Conservation (phyloP, 2,888 invertebrate genomes). For the Ceriagrion tenellum region DNA sequence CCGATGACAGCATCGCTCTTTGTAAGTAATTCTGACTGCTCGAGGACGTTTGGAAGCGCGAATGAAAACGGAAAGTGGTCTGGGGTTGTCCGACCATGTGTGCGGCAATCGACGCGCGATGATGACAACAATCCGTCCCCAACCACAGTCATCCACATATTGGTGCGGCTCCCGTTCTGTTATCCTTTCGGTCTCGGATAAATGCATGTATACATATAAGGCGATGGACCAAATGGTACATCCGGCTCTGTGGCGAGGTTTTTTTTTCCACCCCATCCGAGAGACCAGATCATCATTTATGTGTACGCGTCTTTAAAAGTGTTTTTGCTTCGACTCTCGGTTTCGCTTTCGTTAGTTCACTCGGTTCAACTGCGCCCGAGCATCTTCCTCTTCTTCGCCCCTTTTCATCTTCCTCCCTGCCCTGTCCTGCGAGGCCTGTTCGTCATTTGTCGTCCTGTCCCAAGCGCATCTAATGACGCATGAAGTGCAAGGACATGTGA, state of each 20-base stretch:
- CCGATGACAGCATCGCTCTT: background rate
- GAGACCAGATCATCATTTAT: slow-evolving; percentile 50
- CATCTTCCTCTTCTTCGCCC: background rate
- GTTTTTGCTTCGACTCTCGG: slow-evolving; percentile 49
- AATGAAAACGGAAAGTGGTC: background rate
- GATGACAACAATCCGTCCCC: slow-evolving; percentile 8
- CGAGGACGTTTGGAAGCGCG: background rate
- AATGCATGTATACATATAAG: background rate
- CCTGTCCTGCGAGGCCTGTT: slow-evolving; percentile 25
- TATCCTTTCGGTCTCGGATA: background rate
- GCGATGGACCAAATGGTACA: slow-evolving; percentile 34
- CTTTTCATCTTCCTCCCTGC: no score
- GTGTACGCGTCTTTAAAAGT: background rate
- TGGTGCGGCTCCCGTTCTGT: background rate
- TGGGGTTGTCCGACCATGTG: background rate
- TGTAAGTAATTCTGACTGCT: background rate
- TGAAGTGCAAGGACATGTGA: background rate
- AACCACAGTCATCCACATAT: background rate
- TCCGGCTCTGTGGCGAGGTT: slow-evolving; percentile 32
- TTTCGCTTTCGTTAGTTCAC: slow-evolving; percentile 30
- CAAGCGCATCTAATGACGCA: slow-evolving; percentile 41
- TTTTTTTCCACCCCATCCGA: background rate
- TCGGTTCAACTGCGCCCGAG: background rate
- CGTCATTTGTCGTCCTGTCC: slow-evolving; percentile 31
- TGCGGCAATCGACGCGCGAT: slow-evolving; percentile 1